phyloP scores from a whole-genome alignment of 2,113 vertebrate genomes.

The Platysteira castanea region DNA sequence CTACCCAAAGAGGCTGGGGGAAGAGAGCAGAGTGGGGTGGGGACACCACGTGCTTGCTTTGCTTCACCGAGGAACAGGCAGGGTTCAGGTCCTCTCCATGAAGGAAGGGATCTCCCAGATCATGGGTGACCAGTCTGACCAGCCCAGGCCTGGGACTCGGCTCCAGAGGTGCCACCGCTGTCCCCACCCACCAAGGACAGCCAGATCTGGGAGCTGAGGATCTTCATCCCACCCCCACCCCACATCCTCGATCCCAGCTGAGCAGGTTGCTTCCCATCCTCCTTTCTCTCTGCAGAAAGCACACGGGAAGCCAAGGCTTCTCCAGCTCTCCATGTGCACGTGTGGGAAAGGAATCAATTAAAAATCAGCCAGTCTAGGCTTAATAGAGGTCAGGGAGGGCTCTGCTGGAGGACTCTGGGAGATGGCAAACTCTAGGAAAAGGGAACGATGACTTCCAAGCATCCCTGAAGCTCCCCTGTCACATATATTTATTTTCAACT shows the following conservation, averaged over 20 bases:
- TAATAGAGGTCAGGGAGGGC: background rate
- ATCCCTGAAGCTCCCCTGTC: background rate
- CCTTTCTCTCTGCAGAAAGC: background rate
- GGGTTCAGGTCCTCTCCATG: background rate
- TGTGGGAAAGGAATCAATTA: background rate
- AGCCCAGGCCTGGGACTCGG: background rate
- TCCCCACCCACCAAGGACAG: background rate
- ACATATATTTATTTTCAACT: background rate
- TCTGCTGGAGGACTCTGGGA: background rate
- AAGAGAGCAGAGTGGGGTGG: background rate
- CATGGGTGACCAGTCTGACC: fast-evolving
- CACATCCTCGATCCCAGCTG: background rate
- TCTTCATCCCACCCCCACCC: background rate
- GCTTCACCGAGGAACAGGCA: fast-evolving
- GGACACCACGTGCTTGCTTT: fast-evolving
- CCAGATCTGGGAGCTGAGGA: background rate
- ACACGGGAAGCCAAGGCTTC: background rate
- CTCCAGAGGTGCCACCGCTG: background rate
- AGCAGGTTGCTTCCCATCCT: background rate
- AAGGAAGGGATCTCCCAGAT: background rate
- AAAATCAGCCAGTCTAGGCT: background rate
- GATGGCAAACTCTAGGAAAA: background rate
- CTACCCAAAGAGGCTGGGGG: background rate
- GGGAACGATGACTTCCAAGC: fast-evolving
- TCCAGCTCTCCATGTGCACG: background rate